Evolutionary conservation across 2,888 invertebrate genomes (phyloP), one percentile per base, ranked within the genome.

Genomic region (Augochlorella aurata): DNA sequence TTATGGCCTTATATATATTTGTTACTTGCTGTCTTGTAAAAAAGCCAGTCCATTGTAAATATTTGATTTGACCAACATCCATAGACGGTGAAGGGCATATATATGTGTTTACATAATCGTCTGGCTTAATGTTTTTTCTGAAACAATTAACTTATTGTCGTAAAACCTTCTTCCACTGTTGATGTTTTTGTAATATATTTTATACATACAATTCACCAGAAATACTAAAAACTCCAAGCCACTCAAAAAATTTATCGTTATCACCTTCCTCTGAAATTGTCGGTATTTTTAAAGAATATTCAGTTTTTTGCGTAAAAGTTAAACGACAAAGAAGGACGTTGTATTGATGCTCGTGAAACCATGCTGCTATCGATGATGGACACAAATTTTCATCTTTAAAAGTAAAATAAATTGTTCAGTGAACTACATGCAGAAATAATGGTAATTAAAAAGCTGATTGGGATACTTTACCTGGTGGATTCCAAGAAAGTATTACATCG

Each of bases 331-430:
- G 85, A 77, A 93, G 92, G 3, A 95, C 94, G 7, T 89, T 85
- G 85, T 94, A 94, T 9, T 94, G 94, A 71, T 90, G 91, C 84
- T 94, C 92, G 61, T 92, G 81, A 86, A 95, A 95, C 93, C 95
- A 95, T 85, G 95, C 94, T 16, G 95, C 95, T 65, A 95, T 86
- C 0, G 95, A 95, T n/a, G 95, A 95, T 67, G 95, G 95, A 85
- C 95, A 95, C 44, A 95, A 83, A 18, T 91, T 91, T 72, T 92
- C 90, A 29, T 93, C 93, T 94, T 84, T 21, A 84, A 86, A 71
- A 78, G 65, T 77, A 70, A 66, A 54, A 77, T 45, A 16, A 47
- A 50, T 49, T 72, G 7, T 77, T 49, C 44, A 58, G 49, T 63
- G 24, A 47, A 50, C 45, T 38, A 75, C 47, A 66, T 24, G 1